phyloP scores from a whole-genome alignment of 2,888 invertebrate species.

The Opisthograptis luteolata region DNA sequence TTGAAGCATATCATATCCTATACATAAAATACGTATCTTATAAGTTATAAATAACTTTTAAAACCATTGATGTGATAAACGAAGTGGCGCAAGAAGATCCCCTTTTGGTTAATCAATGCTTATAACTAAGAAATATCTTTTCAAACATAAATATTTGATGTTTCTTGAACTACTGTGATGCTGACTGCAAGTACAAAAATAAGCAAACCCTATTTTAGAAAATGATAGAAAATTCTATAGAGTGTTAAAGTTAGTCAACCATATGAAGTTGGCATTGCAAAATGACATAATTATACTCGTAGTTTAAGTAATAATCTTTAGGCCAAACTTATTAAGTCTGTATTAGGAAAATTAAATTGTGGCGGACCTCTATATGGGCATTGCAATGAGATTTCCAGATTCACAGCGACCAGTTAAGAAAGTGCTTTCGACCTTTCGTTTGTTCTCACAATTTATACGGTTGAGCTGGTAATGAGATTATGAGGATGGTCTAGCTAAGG shows the following conservation, averaged over 20 bases:
- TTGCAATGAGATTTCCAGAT: slow-evolving; percentile 23
- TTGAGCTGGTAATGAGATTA: neutral
- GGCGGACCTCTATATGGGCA: slow-evolving; percentile 16
- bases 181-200: no score
- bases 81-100: no score
- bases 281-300: neutral
- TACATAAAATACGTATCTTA: no score
- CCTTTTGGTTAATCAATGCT: no score
- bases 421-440: slow-evolving; percentile 26
- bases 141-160: no score
- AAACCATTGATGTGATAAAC: no score
- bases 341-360: slow-evolving; percentile 36
- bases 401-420: slow-evolving; percentile 34
- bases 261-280: slow-evolving; percentile 5
- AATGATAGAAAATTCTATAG: no score
- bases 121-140: no score
- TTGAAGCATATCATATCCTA: no score
- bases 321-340: slow-evolving; percentile 11
- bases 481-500: neutral
- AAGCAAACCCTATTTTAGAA: no score
- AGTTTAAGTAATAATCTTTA: slow-evolving; percentile 1
- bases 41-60: no score
- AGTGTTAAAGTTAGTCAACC: slow-evolving; percentile 1
- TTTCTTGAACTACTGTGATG: no score
- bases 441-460: neutral